Conservation (phyloP, 2,113 vertebrate genomes). For the Australoheros scitulus region DNA sequence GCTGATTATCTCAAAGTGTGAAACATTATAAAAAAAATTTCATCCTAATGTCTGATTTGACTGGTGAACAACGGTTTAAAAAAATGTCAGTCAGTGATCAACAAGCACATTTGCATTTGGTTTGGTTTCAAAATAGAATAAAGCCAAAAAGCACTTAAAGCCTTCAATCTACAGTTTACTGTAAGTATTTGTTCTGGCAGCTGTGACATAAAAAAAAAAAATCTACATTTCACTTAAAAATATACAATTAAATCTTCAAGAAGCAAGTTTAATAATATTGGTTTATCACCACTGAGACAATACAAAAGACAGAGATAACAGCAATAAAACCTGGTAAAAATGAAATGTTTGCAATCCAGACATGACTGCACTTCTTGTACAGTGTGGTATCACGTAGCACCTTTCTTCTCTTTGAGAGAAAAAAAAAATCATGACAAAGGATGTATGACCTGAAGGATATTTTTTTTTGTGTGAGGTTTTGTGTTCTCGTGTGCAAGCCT, state of each 20-base stretch:
- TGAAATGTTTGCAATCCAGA: constrained; percentile 73
- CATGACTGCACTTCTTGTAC: constrained; percentile 77
- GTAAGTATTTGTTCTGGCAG: constrained; percentile 66
- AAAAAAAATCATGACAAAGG: constrained; percentile 51
- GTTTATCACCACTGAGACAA: constrained; percentile 81
- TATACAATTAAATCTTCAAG: constrained; percentile 83
- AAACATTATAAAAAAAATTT: too few species aligned
- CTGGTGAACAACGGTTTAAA: constrained; percentile 34
- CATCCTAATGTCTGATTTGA: background rate
- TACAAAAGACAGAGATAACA: constrained; percentile 75
- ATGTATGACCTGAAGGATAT: constrained; percentile 65
- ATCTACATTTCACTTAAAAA: constrained; percentile 84
- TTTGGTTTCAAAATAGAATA: constrained; percentile 37
- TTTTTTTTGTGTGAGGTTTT: constrained; percentile 57
- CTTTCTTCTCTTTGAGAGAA: constrained; percentile 73
- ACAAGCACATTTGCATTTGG: background rate
- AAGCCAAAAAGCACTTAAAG: constrained; percentile 61
- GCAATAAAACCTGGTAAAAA: constrained; percentile 63
- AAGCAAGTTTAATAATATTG: constrained; percentile 82
- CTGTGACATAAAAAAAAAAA: constrained; percentile 64
- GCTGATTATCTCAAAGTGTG: constrained; percentile 30
- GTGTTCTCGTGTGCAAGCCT: constrained; percentile 61
- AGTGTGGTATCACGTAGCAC: constrained; percentile 80
- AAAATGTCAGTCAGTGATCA: constrained; percentile 10
- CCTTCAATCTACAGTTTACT: constrained; percentile 61